Base-by-base conservation (phyloP, 2,797 vertebrate genomes). In the Gallirallus australis region DNA sequence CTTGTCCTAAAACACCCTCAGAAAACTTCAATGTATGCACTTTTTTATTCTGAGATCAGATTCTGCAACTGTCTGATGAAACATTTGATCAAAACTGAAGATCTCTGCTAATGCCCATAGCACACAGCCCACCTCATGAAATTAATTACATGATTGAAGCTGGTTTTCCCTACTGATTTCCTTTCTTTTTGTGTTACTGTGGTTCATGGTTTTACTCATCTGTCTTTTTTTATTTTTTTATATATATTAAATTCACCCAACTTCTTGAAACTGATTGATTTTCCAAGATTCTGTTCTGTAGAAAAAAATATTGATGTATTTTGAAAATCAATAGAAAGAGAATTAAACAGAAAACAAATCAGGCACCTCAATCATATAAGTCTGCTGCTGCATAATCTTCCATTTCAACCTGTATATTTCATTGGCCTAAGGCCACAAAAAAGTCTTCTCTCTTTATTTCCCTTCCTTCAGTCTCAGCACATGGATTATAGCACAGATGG, bases 101-200 rank as follows among this genome's bases (percentile, higher is more conserved):
- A 64, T 63, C 23, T 60, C 20, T 64, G 11, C 11, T 80, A 59
- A 64, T 30, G 9, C 11, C 17, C 13, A 7, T 30, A 71, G 42
- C 13, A 52, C 20, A 85, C 60, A 66, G 3, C 3, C 37, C 5
- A 45, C 20, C 4, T 30, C 25, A 21, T 28, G 20, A 63, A 10
- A 69, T 9, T 3, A 59, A 86, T 72, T 61, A 65, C 0, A 0
- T 19, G 23, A 59, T 16, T 80, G 33, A 89, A 84, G 5, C 4
- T 64, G 7, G 3, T 89, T 37, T 2, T 2, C 1, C 2, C 2
- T 2, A 1, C 1, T 2, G 0, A 23, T 82, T 85, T 71, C 7
- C 15, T 6, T 71, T 73, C 5, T 76, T 61, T 64, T 69, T 42
- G 7, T 71, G 15, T 73, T n/a, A 42, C 4, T 39, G 9, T 53